Evolutionary conservation across 2,888 invertebrate genomes (phyloP), one percentile per base, ranked within the genome.

Genomic region (Hemicrepidius hirtus): DNA sequence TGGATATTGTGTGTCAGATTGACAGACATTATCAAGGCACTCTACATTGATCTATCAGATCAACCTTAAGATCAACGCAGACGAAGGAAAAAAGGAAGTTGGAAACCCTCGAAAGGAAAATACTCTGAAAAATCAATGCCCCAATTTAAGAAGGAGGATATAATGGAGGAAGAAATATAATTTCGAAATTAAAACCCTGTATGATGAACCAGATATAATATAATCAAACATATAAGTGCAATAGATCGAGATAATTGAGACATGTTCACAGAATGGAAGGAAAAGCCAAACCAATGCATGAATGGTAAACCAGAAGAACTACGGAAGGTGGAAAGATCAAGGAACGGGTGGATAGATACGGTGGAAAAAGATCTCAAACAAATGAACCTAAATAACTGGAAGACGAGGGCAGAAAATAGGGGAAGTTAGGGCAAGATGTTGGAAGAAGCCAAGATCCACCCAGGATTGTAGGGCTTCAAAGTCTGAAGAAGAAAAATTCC

Each of bases 401-500:
- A 37, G 7, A 44, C 2, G 7, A 3, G 5, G 13, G 44, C 44
- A 44, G 44, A 44, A 44, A 16, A 44, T 44, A 44, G 7, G 37
- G 7, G 3, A 37, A 3, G 37, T 37, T 37, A 16, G 3, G 44
- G 44, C 13, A 44, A 44, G 44, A n/a, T 44, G 44, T 1, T n/a
- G 16, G 13, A 44, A n/a, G 44, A 44, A 44, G 16, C 44, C 44
- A 44, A 44, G 13, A 44, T 44, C 44, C 44, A 44, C 44, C 13
- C 44, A 16, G 1, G 44, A 16, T 44, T 44, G 44, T 41, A 41
- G 41, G n/a, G n/a, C n/a, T n/a, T n/a, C n/a, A n/a, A 44, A 16
- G 16, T 44, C 16, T 44, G 44, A 44, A 44, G 62, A 62, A 41
- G 62, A 62, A 44, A 16, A 16, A 20, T n/a, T n/a, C n/a, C n/a